Evolutionary conservation across 2,113 vertebrate species (phyloP).

Genomic region (Rhabdornis inornatus): DNA sequence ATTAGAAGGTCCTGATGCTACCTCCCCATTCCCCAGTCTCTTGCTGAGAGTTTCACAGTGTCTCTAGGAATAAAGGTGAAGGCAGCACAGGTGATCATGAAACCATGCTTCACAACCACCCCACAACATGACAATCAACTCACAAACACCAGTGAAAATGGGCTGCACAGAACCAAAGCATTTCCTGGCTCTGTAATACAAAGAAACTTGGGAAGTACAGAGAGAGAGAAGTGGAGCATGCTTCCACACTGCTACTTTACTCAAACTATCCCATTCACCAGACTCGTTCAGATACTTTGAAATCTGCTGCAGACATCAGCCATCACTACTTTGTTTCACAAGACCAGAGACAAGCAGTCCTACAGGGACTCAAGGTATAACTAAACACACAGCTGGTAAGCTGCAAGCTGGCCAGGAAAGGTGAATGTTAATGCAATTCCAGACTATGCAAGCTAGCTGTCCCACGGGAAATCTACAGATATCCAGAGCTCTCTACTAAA

Average conservation of each 20-base stretch:
- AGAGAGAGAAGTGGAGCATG: not conserved
- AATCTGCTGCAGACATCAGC: not conserved
- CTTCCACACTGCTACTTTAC: not conserved
- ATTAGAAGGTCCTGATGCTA: not conserved
- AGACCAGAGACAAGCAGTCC: not conserved
- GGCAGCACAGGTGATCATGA: fast-evolving
- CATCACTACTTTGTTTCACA: not conserved
- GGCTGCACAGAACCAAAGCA: not conserved
- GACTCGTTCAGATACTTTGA: not conserved
- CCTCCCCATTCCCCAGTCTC: not conserved
- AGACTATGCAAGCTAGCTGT: not conserved
- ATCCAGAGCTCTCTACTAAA: not conserved
- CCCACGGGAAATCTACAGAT: not conserved
- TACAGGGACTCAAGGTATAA: not conserved
- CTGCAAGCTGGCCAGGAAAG: not conserved
- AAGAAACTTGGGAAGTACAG: not conserved
- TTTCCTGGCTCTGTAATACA: not conserved
- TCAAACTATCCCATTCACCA: not conserved
- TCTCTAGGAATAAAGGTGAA: not conserved
- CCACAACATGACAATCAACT: not conserved
- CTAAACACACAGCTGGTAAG: not conserved
- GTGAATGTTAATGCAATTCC: not conserved
- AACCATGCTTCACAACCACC: not conserved
- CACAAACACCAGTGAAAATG: not conserved
- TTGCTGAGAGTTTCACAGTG: not conserved